Conservation (phyloP, 2,113 vertebrate genomes). For the Hyaena hyaena region DNA sequence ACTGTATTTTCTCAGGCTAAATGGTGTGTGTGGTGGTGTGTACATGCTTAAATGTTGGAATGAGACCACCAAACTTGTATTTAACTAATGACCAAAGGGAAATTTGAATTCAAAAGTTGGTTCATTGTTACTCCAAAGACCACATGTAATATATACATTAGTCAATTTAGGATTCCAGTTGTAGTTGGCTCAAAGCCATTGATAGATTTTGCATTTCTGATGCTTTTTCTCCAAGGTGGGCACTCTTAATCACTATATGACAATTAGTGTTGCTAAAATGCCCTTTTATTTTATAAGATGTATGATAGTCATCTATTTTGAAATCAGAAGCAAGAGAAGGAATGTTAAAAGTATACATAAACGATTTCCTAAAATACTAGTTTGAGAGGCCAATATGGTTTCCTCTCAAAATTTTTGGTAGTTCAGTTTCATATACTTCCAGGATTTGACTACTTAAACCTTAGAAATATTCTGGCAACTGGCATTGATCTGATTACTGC, state of each 20-base stretch:
- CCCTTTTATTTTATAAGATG: not conserved
- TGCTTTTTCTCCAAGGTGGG: not conserved
- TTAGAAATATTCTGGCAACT: not conserved
- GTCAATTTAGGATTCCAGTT: not conserved
- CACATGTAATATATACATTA: not conserved
- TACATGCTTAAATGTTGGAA: not conserved
- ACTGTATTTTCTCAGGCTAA: not conserved
- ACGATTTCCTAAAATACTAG: not conserved
- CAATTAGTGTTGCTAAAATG: not conserved
- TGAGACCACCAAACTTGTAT: not conserved
- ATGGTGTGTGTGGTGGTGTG: not conserved
- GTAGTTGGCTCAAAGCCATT: not conserved
- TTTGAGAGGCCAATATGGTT: not conserved
- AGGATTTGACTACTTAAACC: not conserved
- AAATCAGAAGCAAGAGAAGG: not conserved
- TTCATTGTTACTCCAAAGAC: constrained; percentile 41
- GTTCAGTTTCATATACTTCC: not conserved
- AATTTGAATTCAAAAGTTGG: not conserved
- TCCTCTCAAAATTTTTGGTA: not conserved
- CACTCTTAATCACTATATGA: not conserved
- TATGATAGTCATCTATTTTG: not conserved
- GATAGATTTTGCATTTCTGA: constrained; percentile 12
- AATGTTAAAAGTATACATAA: not conserved
- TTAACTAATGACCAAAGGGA: not conserved
- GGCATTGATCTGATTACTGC: not conserved